Evolutionary conservation across 2,888 invertebrate species (phyloP).

Genomic region (Tenthredo scrophulariae): DNA sequence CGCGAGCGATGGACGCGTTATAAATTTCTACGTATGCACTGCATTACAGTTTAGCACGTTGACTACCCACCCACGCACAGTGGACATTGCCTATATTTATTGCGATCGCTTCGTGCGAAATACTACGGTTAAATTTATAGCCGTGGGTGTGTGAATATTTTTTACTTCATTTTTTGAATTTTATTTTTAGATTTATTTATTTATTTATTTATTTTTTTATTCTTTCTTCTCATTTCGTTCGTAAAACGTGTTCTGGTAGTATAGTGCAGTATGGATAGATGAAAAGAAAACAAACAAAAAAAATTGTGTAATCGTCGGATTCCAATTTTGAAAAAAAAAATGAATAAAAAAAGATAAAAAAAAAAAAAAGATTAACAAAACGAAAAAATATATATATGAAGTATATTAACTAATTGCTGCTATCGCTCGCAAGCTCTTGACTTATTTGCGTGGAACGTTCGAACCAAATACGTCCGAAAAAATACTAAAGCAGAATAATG

Average conservation of each 20-base stretch:
- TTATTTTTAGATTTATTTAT: not conserved
- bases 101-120: conserved; percentile 75
- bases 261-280: not conserved
- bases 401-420: not conserved
- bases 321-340: not conserved
- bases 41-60: conserved; percentile 45
- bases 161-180: not conserved
- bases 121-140: conserved; percentile 73
- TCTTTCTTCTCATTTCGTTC: not conserved
- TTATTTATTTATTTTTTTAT: not conserved
- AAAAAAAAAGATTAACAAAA: not conserved
- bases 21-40: conserved; percentile 26
- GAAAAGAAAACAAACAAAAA: not conserved
- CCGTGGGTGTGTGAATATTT: conserved; percentile 54
- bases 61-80: conserved; percentile 10
- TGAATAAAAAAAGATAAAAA: not conserved
- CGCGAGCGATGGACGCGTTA: conserved; percentile 1
- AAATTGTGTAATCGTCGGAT: not conserved
- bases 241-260: conserved; percentile 12
- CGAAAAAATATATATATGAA: not conserved
- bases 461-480: not conserved
- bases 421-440: not conserved
- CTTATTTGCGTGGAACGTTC: not conserved
- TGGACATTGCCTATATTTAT: conserved; percentile 71
- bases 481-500: not conserved